These are phyloP conservation scores for Alethe castanea DNA, from an alignment of 2,113 vertebrate species.

Conservation along the genomic window DNA sequence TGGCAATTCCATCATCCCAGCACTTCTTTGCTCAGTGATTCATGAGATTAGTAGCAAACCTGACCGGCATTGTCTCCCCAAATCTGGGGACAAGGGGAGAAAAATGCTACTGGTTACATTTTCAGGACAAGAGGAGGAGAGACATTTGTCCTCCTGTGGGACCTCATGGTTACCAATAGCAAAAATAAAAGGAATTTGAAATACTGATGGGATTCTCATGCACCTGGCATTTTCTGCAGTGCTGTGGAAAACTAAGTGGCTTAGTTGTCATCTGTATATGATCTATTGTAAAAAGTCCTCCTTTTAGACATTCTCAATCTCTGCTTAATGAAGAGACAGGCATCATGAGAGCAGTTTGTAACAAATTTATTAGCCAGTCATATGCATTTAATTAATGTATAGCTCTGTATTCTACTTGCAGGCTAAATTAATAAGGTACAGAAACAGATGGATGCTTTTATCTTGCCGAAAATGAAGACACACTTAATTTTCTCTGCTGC, in stretches of 20 bases:
- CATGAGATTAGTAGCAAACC: not conserved
- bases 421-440: slow-evolving; percentile 33
- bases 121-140: not conserved
- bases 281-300: not conserved
- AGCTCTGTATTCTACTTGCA: slow-evolving; percentile 34
- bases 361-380: slow-evolving; percentile 44
- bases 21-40: not conserved
- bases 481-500: slow-evolving; percentile 19
- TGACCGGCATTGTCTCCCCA: not conserved
- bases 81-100: not conserved
- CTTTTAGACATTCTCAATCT: not conserved
- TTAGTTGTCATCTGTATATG: not conserved
- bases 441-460: slow-evolving; percentile 19
- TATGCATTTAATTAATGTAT: slow-evolving; percentile 58
- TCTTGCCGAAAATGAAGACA: not conserved
- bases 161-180: fast-evolving
- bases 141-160: not conserved
- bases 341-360: not conserved
- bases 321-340: not conserved
- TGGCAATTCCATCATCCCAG: not conserved
- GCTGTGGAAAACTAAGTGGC: not conserved
- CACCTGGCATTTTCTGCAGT: not conserved
- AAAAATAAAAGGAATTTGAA: not conserved
- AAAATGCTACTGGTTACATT: not conserved
- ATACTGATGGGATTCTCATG: not conserved